Evolutionary conservation across 1,140 invertebrate species (phyloP).

Genomic region (Parasteatoda tepidariorum): DNA sequence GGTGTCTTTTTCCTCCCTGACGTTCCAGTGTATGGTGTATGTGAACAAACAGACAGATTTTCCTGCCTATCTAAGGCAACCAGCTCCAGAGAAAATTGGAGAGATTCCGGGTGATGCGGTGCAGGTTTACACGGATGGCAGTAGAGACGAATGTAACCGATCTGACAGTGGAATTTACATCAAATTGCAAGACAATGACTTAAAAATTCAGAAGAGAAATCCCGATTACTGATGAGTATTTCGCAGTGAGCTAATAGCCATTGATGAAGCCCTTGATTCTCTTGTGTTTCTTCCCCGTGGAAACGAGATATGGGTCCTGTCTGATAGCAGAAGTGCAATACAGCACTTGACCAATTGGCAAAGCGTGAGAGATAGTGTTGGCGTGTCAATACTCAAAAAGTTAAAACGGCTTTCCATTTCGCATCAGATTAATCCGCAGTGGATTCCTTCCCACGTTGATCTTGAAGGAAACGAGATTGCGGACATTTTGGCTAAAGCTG

Average conservation of each 20-base stretch:
- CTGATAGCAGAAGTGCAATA: not conserved
- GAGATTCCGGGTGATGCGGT: not conserved
- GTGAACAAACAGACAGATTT: not conserved
- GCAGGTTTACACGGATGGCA: not conserved
- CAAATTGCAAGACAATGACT: too few relatives aligned
- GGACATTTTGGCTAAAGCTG: not conserved
- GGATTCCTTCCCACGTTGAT: conserved; percentile 1
- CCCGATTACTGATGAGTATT: not conserved
- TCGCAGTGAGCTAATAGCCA: conserved; percentile 8
- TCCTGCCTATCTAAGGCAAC: conserved; percentile 1
- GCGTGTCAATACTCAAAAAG: not conserved
- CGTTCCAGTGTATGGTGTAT: not conserved
- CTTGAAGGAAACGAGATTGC: not conserved
- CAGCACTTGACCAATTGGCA: conserved; percentile 5
- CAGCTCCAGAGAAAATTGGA: not conserved
- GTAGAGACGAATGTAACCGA: not conserved
- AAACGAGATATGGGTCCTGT: not conserved
- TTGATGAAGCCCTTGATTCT: not conserved
- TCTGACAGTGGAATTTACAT: conserved; percentile 24
- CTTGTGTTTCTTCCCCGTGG: not conserved
- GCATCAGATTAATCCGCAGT: not conserved
- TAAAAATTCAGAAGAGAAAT: too few relatives aligned
- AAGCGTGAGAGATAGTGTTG: conserved; percentile 1
- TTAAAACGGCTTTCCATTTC: not conserved
- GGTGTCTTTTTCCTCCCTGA: not conserved